Evolutionary conservation across 2,113 vertebrate genomes (phyloP), one percentile per base, ranked within the genome.

Genomic region (Dromas ardeola): DNA sequence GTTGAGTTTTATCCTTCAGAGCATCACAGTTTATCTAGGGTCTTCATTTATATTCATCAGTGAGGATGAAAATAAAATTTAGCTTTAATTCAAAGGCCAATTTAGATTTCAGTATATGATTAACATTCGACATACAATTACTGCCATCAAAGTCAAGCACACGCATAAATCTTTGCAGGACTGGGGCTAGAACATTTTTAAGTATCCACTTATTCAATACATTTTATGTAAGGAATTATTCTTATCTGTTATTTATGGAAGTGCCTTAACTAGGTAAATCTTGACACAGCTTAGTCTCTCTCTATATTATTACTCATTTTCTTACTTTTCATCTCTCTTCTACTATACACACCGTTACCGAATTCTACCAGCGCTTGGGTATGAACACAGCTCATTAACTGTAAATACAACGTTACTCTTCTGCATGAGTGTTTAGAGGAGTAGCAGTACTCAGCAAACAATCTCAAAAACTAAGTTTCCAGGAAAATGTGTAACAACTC

Each of bases 21-120:
- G 80, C 86, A 96, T 78, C 94, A 63, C n/a, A 36, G 10, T 93
- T 93, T 71, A 92, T 45, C 88, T 70, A 45, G 10, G 66, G 36
- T 77, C 89, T 85, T 95, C 56, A 92, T 95, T 95, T 95, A 86
- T 23, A 97, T 95, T 94, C 97, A 76, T 84, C 80, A 87, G 52
- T 16, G 59, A 80, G 70, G 77, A 91, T 38, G 49, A 91, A 96
- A 95, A 85, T 61, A 65, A 92, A 93, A 89, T 67, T 52, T 79
- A 91, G 93, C 83, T 87, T 81, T 89, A 85, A 92, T 95, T 91
- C 80, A 87, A 74, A 79, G 66, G 85, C 66, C 91, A 81, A 96
- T 93, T 94, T 69, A 93, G 88, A 93, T 94, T 85, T 94, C 83
- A 34, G 73, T 42, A 2, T 38, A 26, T 69, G 83, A 95, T 94